phyloP scores from a whole-genome alignment of 2,888 invertebrate genomes.

The Tridacna gigas region DNA sequence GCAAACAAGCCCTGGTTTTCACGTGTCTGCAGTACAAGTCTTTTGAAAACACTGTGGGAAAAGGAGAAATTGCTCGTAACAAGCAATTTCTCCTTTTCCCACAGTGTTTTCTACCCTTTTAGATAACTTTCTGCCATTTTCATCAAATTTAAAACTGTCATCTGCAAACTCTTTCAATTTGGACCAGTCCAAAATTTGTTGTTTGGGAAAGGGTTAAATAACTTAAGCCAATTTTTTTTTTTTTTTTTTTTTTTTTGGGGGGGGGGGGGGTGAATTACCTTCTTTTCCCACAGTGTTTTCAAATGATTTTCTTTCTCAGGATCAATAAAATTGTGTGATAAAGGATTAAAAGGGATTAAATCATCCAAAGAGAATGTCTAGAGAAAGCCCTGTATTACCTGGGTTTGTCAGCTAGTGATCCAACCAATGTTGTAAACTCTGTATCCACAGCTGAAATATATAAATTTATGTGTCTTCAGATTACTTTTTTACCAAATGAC shows the following conservation, averaged over 20 bases:
- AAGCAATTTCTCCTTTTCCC: conserved; percentile 9
- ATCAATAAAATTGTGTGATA: background rate
- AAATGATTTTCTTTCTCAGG: no score
- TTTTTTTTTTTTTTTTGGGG: no score
- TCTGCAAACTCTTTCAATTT: no score
- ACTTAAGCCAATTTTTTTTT: no score
- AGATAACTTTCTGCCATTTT: background rate
- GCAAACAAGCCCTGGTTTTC: no score
- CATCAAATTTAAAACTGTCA: no score
- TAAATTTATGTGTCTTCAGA: conserved; percentile 5
- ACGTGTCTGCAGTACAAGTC: background rate
- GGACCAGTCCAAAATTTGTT: no score
- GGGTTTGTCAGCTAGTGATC: conserved; percentile 86
- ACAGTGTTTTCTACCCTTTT: background rate
- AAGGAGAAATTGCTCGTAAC: conserved; percentile 5
- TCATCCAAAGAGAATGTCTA: no score
- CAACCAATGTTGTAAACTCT: conserved; percentile 89
- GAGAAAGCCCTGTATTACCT: conserved; percentile 85
- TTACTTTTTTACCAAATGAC: no score
- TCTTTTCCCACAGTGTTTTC: background rate
- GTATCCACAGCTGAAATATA: conserved; percentile 88
- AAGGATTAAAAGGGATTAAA: no score
- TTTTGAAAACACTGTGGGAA: background rate
- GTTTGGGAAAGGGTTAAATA: no score
- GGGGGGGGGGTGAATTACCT: no score